These are phyloP conservation scores for Megaceryle alcyon DNA, from an alignment of 2,797 vertebrate genomes.

Conservation along the genomic window DNA sequence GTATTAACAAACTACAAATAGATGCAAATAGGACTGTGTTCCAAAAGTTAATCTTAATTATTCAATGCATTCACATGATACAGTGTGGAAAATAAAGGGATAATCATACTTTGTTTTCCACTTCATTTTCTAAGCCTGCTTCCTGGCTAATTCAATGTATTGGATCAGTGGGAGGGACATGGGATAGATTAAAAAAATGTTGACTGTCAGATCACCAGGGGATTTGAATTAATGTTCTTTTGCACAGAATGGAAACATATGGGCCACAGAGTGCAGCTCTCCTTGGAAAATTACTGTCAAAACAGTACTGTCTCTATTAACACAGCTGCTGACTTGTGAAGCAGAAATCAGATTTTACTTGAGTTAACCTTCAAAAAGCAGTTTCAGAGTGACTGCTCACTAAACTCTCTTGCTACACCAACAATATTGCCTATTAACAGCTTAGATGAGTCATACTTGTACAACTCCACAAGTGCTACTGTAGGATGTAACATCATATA, in stretches of 20 bases:
- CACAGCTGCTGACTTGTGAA: constrained; percentile 14
- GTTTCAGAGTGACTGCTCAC: neutral
- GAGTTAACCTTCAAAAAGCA: constrained; percentile 3
- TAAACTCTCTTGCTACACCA: neutral
- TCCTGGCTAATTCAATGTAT: constrained; percentile 35
- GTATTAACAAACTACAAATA: neutral
- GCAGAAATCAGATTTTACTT: constrained; percentile 12
- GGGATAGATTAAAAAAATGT: constrained; percentile 25
- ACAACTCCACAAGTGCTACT: neutral
- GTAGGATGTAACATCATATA: neutral
- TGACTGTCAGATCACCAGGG: constrained; percentile 16
- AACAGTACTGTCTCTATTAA: constrained; percentile 34
- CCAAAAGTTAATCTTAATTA: neutral
- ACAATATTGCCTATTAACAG: neutral
- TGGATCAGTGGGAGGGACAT: constrained; percentile 27
- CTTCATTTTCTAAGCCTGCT: constrained; percentile 29
- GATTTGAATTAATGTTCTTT: constrained; percentile 48
- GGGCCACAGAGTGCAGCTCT: neutral
- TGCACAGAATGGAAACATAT: constrained; percentile 31
- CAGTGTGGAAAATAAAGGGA: neutral
- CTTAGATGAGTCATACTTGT: neutral
- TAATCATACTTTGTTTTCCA: neutral
- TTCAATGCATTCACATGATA: neutral
- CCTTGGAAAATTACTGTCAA: constrained; percentile 51
- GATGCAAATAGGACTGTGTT: neutral